Percentiles rank a stretch among this genome's conserved stretches.
These are phyloP conservation scores for Poecile montanus DNA, from an alignment of 2,797 vertebrate genomes.

Conservation along the genomic window DNA sequence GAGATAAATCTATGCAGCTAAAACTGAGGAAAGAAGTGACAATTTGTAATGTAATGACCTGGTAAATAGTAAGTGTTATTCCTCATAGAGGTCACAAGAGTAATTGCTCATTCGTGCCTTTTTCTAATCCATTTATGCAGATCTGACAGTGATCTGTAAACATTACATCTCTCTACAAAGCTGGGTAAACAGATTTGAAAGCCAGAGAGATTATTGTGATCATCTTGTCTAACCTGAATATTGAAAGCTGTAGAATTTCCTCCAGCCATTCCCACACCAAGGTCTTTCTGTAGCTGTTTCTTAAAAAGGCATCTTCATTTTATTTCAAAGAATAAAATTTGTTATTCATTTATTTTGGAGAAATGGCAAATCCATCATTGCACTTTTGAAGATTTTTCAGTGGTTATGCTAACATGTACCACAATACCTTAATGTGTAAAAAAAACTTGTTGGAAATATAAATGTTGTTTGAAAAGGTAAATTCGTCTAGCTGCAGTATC, in stretches of 20 bases:
- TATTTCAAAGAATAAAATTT: background rate
- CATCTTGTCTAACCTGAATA: slow-evolving; percentile 18
- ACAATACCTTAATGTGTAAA: background rate
- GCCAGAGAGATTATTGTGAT: background rate
- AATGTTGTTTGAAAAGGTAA: slow-evolving; percentile 8
- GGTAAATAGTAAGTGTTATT: slow-evolving; percentile 25
- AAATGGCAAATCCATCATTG: background rate
- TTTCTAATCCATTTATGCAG: slow-evolving; percentile 53
- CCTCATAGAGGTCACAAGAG: slow-evolving; percentile 13
- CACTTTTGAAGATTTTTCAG: background rate
- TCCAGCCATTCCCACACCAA: background rate
- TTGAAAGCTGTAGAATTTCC: slow-evolving; percentile 20
- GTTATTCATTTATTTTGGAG: background rate
- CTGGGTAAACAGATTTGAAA: slow-evolving; percentile 48
- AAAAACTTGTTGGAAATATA: background rate
- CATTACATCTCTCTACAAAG: slow-evolving; percentile 15
- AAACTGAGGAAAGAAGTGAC: slow-evolving; percentile 13
- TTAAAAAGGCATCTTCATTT: background rate
- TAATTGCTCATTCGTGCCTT: slow-evolving; percentile 49
- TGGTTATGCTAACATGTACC: background rate
- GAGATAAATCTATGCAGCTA: slow-evolving; percentile 26
- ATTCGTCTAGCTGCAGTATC: background rate
- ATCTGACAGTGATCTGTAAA: slow-evolving; percentile 61
- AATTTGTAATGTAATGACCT: slow-evolving; percentile 33
- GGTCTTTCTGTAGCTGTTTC: background rate